A percentile compares a stretch with the other conserved stretches of the same genome.
phyloP scores from a whole-genome alignment of 2,113 vertebrate species.

The Ibidorhyncha struthersii region DNA sequence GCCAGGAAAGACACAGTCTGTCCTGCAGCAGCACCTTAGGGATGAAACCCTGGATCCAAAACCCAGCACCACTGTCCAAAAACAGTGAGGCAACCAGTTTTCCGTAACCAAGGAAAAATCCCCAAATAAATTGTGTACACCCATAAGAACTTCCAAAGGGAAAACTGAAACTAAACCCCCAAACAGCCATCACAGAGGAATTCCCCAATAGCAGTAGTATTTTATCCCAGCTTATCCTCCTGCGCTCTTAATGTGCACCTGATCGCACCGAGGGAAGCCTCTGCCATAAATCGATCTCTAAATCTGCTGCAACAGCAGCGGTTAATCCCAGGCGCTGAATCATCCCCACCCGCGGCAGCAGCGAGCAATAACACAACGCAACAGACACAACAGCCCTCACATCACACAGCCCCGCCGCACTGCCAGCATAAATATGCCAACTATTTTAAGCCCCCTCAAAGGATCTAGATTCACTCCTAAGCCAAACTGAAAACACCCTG shows the following conservation, averaged over 20 bases:
- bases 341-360: background rate
- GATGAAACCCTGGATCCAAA: background rate
- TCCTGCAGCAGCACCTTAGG: background rate
- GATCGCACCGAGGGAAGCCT: background rate
- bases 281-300: background rate
- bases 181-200: background rate
- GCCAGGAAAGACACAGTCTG: background rate
- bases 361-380: background rate
- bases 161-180: background rate
- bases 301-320: background rate
- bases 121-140: background rate
- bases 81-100: background rate
- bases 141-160: background rate
- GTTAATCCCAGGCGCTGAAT: constrained; percentile 22
- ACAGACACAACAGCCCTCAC: constrained; percentile 27
- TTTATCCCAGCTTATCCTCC: constrained; percentile 29
- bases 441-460: constrained; percentile 51
- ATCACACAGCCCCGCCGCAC: background rate
- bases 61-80: background rate
- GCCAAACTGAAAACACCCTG: background rate
- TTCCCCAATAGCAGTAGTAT: background rate
- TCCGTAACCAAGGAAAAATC: background rate
- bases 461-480: background rate
- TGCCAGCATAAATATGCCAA: constrained; percentile 50
- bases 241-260: background rate